These are phyloP conservation scores for Orthonevra nobilis DNA, from an alignment of 2,888 invertebrate genomes.

Conservation along the genomic window DNA sequence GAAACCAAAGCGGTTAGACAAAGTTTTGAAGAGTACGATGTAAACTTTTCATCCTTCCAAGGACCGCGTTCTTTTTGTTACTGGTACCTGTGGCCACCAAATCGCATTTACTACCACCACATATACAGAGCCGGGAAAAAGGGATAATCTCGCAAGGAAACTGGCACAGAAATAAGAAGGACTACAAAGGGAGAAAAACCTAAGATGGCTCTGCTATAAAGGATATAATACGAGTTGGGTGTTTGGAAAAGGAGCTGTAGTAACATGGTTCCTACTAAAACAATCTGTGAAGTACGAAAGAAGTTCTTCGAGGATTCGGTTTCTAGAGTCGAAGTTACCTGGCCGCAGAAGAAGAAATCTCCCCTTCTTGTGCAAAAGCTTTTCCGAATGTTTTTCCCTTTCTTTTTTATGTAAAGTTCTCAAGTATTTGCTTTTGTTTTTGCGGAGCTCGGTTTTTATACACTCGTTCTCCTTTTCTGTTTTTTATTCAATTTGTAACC, in stretches of 20 bases:
- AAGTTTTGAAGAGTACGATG: conserved; percentile 44
- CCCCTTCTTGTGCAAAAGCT: too few relatives aligned
- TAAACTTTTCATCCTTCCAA: conserved; percentile 31
- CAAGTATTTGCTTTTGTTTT: neutral
- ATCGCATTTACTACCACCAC: conserved; percentile 42
- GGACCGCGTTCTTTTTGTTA: neutral
- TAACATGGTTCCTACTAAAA: too few relatives aligned
- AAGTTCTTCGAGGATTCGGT: too few relatives aligned
- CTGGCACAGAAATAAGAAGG: neutral
- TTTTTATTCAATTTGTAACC: conserved; percentile 57
- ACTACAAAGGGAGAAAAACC: neutral
- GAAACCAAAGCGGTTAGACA: neutral
- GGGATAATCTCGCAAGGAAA: conserved; percentile 14
- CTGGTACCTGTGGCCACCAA: conserved; percentile 52
- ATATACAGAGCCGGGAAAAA: neutral
- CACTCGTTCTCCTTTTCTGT: conserved; percentile 9
- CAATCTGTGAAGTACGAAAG: too few relatives aligned
- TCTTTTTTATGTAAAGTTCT: conserved; percentile 1
- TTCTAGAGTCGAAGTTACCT: conserved; percentile 21
- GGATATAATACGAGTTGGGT: neutral
- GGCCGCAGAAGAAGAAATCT: conserved; percentile 23
- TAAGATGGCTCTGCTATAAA: neutral
- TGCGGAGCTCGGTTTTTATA: conserved; percentile 1
- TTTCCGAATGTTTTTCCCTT: too few relatives aligned
- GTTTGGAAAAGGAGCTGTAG: too few relatives aligned